phyloP scores from a whole-genome alignment of 2,888 invertebrate genomes.

The Neoaliturus tenellus region DNA sequence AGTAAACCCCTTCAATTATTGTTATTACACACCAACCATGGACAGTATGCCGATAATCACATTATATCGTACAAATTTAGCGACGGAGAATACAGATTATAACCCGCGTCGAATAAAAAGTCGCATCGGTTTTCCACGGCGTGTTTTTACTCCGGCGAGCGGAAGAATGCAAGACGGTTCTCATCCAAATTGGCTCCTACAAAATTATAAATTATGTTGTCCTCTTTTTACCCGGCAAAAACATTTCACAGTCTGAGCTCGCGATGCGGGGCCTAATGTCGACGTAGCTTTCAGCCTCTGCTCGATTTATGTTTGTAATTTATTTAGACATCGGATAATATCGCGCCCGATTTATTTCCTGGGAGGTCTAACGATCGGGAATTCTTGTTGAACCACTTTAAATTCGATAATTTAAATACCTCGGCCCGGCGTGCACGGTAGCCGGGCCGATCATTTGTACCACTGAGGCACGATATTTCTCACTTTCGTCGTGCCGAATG shows the following conservation, averaged over 20 bases:
- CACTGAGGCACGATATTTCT: background rate
- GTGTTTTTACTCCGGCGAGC: constrained; percentile 13
- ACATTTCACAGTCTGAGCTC: background rate
- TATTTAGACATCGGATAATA: constrained; percentile 52
- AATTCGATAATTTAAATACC: constrained; percentile 53
- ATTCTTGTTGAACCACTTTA: constrained; percentile 53
- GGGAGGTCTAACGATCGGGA: constrained; percentile 50
- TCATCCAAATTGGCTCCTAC: constrained; percentile 28
- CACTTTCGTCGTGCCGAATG: background rate
- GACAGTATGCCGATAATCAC: too few species aligned
- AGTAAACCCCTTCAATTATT: too few species aligned
- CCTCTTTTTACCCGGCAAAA: constrained; percentile 42
- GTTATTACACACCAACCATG: too few species aligned
- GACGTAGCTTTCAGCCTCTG: background rate
- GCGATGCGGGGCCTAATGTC: constrained; percentile 32
- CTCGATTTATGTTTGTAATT: constrained; percentile 46
- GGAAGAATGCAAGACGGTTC: constrained; percentile 16
- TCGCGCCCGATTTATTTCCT: constrained; percentile 44
- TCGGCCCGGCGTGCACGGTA: background rate
- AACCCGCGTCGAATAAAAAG: constrained; percentile 15
- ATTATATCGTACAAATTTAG: too few species aligned
- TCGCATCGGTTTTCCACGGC: constrained; percentile 19
- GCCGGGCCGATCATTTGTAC: background rate
- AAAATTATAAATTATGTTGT: constrained; percentile 55
- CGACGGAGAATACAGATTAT: background rate